These are phyloP conservation scores for Drosophila pachea DNA, from an alignment of 1,140 invertebrate species.

Conservation along the genomic window DNA sequence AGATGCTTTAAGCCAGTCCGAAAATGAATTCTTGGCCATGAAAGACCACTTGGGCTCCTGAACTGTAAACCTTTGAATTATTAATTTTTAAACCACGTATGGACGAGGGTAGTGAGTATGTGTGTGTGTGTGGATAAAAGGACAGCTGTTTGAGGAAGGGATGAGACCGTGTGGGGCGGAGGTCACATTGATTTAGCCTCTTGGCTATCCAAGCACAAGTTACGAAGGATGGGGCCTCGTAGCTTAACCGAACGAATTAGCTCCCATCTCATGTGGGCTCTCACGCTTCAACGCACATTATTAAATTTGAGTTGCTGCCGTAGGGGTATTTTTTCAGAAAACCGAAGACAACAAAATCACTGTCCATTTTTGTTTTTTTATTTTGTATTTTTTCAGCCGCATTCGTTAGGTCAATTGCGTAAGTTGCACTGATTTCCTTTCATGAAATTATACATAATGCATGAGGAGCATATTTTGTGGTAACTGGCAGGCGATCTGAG, in stretches of 20 bases:
- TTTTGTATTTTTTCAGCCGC: background rate
- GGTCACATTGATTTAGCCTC: conserved; percentile 65
- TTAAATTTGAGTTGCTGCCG: conserved; percentile 59
- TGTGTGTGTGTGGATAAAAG: conserved; percentile 25
- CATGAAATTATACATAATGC: conserved; percentile 57
- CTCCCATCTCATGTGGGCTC: conserved; percentile 38
- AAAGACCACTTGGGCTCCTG: conserved; percentile 38
- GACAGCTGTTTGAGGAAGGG: conserved; percentile 22
- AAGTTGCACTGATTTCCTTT: conserved; percentile 31
- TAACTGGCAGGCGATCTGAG: conserved; percentile 2
- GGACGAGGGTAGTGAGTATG: conserved; percentile 5
- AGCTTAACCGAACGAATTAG: conserved; percentile 37
- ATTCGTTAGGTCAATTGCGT: conserved; percentile 7
- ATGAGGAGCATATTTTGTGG: conserved; percentile 38
- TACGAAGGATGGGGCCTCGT: conserved; percentile 44
- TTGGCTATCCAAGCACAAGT: conserved; percentile 65
- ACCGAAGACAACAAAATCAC: conserved; percentile 15
- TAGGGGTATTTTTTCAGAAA: conserved; percentile 42
- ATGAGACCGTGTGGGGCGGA: conserved; percentile 9
- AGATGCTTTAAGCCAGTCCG: conserved; percentile 31
- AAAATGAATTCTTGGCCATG: conserved; percentile 3
- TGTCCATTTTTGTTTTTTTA: conserved; percentile 22
- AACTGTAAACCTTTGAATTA: conserved; percentile 71
- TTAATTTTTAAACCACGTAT: conserved; percentile 70
- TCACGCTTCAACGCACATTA: conserved; percentile 56